phyloP scores from a whole-genome alignment of 1,140 invertebrate species.

The Habropoda laboriosa region DNA sequence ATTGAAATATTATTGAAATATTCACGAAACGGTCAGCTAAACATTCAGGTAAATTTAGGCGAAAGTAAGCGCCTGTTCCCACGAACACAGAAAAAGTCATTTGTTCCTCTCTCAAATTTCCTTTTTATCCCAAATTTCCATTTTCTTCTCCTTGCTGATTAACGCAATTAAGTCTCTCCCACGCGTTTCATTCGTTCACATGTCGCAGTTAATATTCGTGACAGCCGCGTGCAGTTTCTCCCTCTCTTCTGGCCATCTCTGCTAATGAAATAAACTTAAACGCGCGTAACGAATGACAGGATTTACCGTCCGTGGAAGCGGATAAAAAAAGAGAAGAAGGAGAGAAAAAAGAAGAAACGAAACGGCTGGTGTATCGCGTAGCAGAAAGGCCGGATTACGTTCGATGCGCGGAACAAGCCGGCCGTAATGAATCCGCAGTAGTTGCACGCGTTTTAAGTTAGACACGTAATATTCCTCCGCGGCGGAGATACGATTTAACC shows the following conservation, averaged over 20 bases:
- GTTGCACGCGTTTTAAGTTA: constrained; percentile 53
- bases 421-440: constrained; percentile 53
- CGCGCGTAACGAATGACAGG: neutral
- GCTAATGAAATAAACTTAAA: neutral
- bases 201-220: neutral
- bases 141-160: neutral
- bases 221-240: neutral
- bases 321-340: too few species aligned
- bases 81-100: too few species aligned
- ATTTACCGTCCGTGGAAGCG: neutral
- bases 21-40: too few species aligned
- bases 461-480: constrained; percentile 53
- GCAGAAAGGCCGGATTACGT: neutral
- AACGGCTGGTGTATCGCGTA: neutral
- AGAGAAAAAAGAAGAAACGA: neutral
- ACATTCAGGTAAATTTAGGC: too few species aligned
- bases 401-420: constrained; percentile 6
- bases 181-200: neutral
- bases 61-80: too few species aligned
- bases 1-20: too few species aligned
- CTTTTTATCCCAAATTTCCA: too few species aligned
- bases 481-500: constrained; percentile 5
- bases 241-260: neutral
- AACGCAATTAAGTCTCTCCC: neutral
- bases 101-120: too few species aligned